These are phyloP conservation scores for Saguinus imperator DNA, from an alignment of 2,113 vertebrate genomes.

Conservation along the genomic window DNA sequence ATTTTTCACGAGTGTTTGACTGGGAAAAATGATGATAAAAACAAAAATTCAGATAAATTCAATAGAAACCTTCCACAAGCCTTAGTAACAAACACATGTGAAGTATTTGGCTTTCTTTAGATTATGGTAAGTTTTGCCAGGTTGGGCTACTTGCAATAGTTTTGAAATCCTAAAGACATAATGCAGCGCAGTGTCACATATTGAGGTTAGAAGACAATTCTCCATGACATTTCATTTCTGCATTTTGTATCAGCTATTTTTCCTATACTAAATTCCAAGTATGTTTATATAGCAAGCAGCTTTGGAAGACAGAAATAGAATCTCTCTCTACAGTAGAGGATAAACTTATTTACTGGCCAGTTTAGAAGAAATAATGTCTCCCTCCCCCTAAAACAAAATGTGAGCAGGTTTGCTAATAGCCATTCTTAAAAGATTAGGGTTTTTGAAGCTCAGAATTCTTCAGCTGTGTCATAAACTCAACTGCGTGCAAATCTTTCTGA, in stretches of 20 bases:
- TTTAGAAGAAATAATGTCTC: neutral
- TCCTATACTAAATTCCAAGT: neutral
- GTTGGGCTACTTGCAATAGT: neutral
- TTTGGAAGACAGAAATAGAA: neutral
- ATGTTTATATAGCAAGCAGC: neutral
- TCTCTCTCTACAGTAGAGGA: neutral
- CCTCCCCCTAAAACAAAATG: neutral
- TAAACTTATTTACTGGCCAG: neutral
- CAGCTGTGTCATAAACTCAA: neutral
- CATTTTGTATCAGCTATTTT: neutral
- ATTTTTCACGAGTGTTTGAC: neutral
- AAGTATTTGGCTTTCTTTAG: neutral
- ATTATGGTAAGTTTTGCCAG: neutral
- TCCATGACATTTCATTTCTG: neutral
- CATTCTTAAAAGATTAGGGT: neutral
- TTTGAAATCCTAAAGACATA: neutral
- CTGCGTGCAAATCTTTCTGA: neutral
- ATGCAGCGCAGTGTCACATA: neutral
- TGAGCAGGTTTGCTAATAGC: neutral
- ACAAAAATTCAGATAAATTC: neutral
- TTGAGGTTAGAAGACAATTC: neutral
- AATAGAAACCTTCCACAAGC: neutral
- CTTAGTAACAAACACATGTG: neutral
- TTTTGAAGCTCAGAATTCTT: neutral
- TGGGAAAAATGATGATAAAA: neutral